Base-by-base conservation (phyloP, 2,113 vertebrate species). In the Heliornis fulica region DNA sequence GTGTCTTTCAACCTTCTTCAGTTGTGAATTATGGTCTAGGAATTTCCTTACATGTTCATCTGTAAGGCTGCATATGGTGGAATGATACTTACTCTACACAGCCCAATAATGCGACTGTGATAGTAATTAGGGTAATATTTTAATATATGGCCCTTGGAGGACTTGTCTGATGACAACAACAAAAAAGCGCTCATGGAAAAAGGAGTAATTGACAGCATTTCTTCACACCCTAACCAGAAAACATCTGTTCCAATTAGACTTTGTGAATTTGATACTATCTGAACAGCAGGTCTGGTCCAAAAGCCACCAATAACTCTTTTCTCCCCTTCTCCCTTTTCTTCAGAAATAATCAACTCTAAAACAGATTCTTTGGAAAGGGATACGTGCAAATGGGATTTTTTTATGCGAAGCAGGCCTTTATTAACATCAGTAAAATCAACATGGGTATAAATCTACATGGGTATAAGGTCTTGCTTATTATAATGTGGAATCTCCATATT, bases 231-330 rank as follows among this genome's bases (percentile, higher is more conserved):
- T 66, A 91, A 46, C 77, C 66, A 87, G 74, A 75, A 31, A 96
- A 89, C 83, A 97, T 87, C 93, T 95, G 88, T 57, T 96, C 83
- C 79, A 84, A 91, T 92, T 83, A 92, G 45, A 93, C 68, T 94
- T 86, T 79, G 59, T 91, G 77, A 92, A 93, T 93, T 65, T 78
- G 43, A 85, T 80, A 43, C 17, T 76, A 81, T 86, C 63, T 79
- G 93, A 95, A 79, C 41, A 96, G 60, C 32, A 93, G 38, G 45
- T 45, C 80, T 69, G 13, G 40, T 87, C 65, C 68, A 83, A 94
- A 94, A 94, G 45, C 69, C 74, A 77, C 69, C 65, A 82, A 53
- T 83, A 92, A 83, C 29, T 50, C 38, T 69, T 87, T 68, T 69
- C 84, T 66, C 21, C 36, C 45, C 45, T 53, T 60, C 28, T 75